These are phyloP conservation scores for Macaria liturata DNA, from an alignment of 2,888 invertebrate genomes.

Conservation along the genomic window DNA sequence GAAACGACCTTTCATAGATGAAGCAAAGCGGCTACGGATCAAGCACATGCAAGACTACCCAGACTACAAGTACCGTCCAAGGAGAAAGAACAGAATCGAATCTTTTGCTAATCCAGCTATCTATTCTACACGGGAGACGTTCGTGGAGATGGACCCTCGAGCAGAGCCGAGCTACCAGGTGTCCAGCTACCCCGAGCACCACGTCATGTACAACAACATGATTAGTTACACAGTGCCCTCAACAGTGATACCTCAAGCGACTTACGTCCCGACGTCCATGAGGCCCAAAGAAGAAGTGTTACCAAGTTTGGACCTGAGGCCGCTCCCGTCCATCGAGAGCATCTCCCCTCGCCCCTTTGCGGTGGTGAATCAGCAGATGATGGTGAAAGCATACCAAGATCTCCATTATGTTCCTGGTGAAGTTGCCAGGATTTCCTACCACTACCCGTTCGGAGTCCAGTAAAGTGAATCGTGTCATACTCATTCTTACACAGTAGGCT, in stretches of 20 bases:
- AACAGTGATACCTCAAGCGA: conserved; percentile 52
- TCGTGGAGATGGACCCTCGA: conserved; percentile 68
- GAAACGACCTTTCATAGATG: conserved; percentile 94
- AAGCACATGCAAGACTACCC: conserved; percentile 89
- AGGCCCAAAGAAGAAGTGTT: conserved; percentile 66
- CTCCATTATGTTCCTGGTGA: conserved; percentile 73
- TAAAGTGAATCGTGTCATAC: conserved; percentile 36
- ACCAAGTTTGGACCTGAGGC: conserved; percentile 64
- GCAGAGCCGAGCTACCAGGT: conserved; percentile 62
- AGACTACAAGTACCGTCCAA: conserved; percentile 87
- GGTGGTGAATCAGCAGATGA: conserved; percentile 77
- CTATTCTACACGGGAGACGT: conserved; percentile 61
- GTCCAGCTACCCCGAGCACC: conserved; percentile 67
- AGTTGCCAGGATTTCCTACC: conserved; percentile 73
- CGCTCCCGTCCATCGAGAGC: conserved; percentile 76
- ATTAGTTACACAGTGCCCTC: conserved; percentile 68
- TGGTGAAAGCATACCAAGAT: conserved; percentile 78
- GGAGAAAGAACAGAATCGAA: conserved; percentile 83
- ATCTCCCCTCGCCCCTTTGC: conserved; percentile 75
- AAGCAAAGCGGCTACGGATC: conserved; percentile 90
- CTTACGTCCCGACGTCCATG: conserved; percentile 58
- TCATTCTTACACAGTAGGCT: conserved; percentile 14
- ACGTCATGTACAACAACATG: conserved; percentile 74
- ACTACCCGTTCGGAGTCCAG: conserved; percentile 76
- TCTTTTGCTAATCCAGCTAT: conserved; percentile 55